Percentiles rank a stretch among this genome's conserved stretches.
phyloP scores from a whole-genome alignment of 2,797 vertebrate species.

The Mormyrus hasselquistii region DNA sequence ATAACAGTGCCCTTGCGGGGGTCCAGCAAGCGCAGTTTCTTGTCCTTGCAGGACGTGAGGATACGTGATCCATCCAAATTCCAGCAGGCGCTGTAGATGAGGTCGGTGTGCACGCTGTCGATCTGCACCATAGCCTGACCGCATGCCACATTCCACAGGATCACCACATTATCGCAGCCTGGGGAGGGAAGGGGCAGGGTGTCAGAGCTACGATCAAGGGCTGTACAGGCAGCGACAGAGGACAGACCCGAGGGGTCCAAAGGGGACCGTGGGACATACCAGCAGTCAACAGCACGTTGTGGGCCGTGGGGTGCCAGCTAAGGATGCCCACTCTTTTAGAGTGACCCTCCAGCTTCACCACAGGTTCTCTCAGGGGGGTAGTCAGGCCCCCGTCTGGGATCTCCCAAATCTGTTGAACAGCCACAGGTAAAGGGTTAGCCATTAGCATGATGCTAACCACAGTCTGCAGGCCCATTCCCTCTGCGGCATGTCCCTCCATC shows the following conservation, averaged over 20 bases:
- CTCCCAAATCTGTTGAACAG: slow-evolving; percentile 66
- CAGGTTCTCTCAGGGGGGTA: slow-evolving; percentile 64
- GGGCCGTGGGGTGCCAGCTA: slow-evolving; percentile 84
- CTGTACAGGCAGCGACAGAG: not conserved
- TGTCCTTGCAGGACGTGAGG: slow-evolving; percentile 81
- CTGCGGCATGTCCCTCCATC: not conserved
- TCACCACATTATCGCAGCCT: slow-evolving; percentile 80
- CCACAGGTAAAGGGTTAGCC: not conserved
- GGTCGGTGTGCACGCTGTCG: slow-evolving; percentile 69
- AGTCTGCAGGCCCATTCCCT: not conserved
- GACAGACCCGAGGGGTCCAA: not conserved
- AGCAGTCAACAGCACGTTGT: slow-evolving; percentile 82
- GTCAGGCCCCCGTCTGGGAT: slow-evolving; percentile 63
- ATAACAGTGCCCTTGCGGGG: slow-evolving; percentile 70
- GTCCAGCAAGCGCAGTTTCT: slow-evolving; percentile 71
- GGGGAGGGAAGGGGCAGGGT: not conserved
- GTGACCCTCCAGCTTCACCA: slow-evolving; percentile 84
- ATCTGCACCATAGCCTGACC: slow-evolving; percentile 63
- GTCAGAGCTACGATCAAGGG: not conserved
- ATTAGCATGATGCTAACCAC: not conserved
- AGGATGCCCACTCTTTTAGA: slow-evolving; percentile 83
- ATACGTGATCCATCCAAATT: slow-evolving; percentile 73
- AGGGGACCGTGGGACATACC: slow-evolving; percentile 51
- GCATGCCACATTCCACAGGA: slow-evolving; percentile 78
- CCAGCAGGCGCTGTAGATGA: slow-evolving; percentile 82